phyloP scores from a whole-genome alignment of 2,888 invertebrate genomes.

The Synanthedon vespiformis region DNA sequence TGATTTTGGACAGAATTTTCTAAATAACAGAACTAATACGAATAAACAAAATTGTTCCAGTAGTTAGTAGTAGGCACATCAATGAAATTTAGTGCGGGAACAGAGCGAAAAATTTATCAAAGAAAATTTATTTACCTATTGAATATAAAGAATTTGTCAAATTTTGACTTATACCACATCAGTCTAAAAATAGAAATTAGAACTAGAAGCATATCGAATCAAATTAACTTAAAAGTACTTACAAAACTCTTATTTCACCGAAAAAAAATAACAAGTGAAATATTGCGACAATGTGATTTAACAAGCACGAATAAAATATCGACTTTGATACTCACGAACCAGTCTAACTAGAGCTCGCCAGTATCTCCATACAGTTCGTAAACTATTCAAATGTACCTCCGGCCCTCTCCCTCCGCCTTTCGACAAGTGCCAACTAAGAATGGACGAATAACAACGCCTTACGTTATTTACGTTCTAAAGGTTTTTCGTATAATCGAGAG shows the following conservation, averaged over 20 bases:
- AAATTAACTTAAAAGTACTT: too few relatives aligned
- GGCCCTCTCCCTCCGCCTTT: conserved; percentile 1
- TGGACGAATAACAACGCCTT: conserved; percentile 22
- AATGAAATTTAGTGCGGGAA: too few relatives aligned
- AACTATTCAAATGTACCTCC: not conserved
- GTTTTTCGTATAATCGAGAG: conserved; percentile 53
- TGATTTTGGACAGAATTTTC: too few relatives aligned
- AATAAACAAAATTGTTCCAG: too few relatives aligned
- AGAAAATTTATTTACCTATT: too few relatives aligned
- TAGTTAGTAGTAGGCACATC: too few relatives aligned
- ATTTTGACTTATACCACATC: too few relatives aligned
- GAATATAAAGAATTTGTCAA: too few relatives aligned
- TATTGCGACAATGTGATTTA: conserved; percentile 50
- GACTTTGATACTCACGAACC: conserved; percentile 31
- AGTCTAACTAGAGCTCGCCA: conserved; percentile 5
- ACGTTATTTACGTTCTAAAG: conserved; percentile 36
- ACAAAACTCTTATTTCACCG: not conserved
- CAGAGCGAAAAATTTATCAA: too few relatives aligned
- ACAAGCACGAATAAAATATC: conserved; percentile 61
- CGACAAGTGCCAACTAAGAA: conserved; percentile 16
- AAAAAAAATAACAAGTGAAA: conserved; percentile 34
- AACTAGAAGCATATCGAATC: too few relatives aligned
- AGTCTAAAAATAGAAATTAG: too few relatives aligned
- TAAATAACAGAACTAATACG: too few relatives aligned
- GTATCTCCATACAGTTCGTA: not conserved